Conservation (phyloP, 2,113 vertebrate species). For the Ranitomeya variabilis region DNA sequence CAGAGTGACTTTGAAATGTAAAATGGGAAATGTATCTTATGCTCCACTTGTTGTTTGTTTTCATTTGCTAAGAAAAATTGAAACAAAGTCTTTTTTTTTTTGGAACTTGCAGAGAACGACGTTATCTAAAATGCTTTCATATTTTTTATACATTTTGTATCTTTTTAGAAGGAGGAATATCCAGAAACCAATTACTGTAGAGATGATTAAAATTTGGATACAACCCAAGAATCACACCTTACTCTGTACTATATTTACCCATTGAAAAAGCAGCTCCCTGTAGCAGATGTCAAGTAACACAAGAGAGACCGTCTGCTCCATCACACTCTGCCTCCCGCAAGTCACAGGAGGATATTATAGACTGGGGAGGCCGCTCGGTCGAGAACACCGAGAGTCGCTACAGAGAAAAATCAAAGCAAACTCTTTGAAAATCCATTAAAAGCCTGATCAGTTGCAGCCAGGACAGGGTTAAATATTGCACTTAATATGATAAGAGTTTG, state of each 20-base stretch:
- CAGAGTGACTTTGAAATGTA: too few relatives aligned
- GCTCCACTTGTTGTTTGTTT: too few relatives aligned
- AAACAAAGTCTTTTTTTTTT: too few relatives aligned
- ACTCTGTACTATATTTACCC: neutral
- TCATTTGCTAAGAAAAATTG: too few relatives aligned
- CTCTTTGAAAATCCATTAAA: neutral
- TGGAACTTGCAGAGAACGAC: too few relatives aligned
- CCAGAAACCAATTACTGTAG: neutral
- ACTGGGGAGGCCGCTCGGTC: neutral
- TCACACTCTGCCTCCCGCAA: slow-evolving; percentile 10
- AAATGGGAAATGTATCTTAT: too few relatives aligned
- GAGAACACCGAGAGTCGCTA: neutral
- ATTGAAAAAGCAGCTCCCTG: neutral
- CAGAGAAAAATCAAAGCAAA: slow-evolving; percentile 12
- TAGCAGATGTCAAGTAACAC: slow-evolving; percentile 32
- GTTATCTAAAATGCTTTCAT: neutral
- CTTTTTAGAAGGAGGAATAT: neutral
- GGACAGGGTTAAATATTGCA: neutral
- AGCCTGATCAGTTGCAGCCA: neutral
- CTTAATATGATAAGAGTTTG: neutral
- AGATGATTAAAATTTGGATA: neutral
- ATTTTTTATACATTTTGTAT: neutral
- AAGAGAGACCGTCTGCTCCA: slow-evolving; percentile 18
- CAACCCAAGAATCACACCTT: neutral
- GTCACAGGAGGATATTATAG: neutral